A percentile compares a stretch with the other conserved stretches of the same genome.
Evolutionary conservation across 2,888 invertebrate genomes (phyloP).

Genomic region (Drosophila cyrtoloma): DNA sequence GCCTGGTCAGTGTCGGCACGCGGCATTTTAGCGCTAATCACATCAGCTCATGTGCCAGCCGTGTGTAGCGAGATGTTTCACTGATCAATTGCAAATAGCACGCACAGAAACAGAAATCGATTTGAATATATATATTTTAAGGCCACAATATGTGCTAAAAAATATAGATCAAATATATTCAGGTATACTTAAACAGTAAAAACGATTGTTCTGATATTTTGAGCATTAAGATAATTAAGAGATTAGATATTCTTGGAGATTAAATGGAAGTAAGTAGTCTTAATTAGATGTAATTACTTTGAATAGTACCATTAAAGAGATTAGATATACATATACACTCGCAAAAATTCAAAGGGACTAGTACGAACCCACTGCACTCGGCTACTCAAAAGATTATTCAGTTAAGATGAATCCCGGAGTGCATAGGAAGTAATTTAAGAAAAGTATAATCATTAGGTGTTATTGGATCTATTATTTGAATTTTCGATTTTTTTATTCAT

Average conservation of each 20-base stretch:
- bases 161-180: not conserved
- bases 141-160: not conserved
- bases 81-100: not conserved
- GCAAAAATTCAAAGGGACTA: not conserved
- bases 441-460: not conserved
- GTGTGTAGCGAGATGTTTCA: slow-evolving; percentile 29
- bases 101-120: not conserved
- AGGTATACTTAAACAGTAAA: not conserved
- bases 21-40: slow-evolving; percentile 62
- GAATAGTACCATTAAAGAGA: not conserved
- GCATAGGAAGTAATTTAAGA: not conserved
- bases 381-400: not conserved
- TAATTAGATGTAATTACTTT: not conserved
- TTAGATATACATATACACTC: not conserved
- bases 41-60: slow-evolving; percentile 58
- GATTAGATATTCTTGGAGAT: not conserved
- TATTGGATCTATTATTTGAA: not conserved
- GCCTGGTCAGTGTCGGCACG: slow-evolving; percentile 47
- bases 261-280: not conserved
- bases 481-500: not conserved
- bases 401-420: too few relatives aligned
- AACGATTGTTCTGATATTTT: too few relatives aligned
- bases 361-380: too few relatives aligned
- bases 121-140: not conserved
- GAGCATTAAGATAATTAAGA: not conserved